Conservation (phyloP, 2,888 invertebrate genomes). For the Volucella inflata region DNA sequence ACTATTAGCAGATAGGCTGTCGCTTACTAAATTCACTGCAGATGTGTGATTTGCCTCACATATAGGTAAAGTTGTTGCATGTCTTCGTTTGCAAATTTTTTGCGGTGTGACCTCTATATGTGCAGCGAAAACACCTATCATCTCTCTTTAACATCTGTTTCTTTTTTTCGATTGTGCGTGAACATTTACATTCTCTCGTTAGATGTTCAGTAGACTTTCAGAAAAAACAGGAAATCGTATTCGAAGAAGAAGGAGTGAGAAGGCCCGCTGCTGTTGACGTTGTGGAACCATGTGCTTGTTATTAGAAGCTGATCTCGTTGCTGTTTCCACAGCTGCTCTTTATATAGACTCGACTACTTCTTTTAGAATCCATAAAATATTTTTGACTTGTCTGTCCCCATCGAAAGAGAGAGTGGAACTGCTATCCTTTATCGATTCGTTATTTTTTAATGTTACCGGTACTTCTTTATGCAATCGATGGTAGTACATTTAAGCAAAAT, state of each 20-base stretch:
- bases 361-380: too few species aligned
- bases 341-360: too few species aligned
- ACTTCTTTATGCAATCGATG: too few species aligned
- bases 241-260: constrained; percentile 1
- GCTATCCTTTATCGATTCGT: too few species aligned
- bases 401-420: too few species aligned
- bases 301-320: too few species aligned
- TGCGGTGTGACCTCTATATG: constrained; percentile 12
- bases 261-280: constrained; percentile 29
- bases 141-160: constrained; percentile 37
- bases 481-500: too few species aligned
- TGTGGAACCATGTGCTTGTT: too few species aligned
- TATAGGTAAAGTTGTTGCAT: background rate
- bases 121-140: constrained; percentile 30
- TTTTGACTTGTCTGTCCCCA: too few species aligned
- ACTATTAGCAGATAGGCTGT: too few species aligned
- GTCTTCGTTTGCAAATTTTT: constrained; percentile 16
- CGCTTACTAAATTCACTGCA: background rate
- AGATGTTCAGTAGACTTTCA: constrained; percentile 29
- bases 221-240: background rate
- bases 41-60: constrained; percentile 4
- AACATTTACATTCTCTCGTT: constrained; percentile 3
- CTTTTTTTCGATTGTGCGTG: constrained; percentile 4
- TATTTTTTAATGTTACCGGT: too few species aligned
- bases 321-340: too few species aligned